Base-by-base conservation (phyloP, 2,888 invertebrate species). In the Hypena proboscidalis region DNA sequence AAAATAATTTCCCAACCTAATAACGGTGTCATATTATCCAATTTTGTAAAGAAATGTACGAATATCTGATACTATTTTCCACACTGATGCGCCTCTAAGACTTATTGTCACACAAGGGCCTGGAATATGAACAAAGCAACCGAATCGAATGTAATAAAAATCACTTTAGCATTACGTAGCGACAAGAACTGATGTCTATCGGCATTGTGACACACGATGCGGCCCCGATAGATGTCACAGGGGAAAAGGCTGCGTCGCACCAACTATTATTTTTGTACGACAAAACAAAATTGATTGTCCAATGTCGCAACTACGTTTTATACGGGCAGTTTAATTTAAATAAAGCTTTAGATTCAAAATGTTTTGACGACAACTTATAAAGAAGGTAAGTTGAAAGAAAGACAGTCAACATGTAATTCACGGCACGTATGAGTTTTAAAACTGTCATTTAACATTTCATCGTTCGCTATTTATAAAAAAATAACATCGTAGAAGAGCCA, bases 91-190 rank as follows among this genome's bases (percentile, higher is more conserved):
- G 69, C 62, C 61, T 57, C 59, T 59, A 68, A 75, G 72, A 77
- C 69, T 77, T 80, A 80, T 79, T 75, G 77, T 73, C 73, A 69
- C 72, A 70, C 67, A 74, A 78, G 70, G 75, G 74, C 68, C 69
- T 70, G 62, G 72, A 80, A 82, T 82, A 84, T 80, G 84, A 85
- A 86, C 85, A 85, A 86, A 87, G 85, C 87, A 82, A 85, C 82
- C 85, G 85, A 83, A 86, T 85, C 86, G 83, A 88, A 88, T 82
- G 85, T 85, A 85, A 89, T 90, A 90, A 90, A 86, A 90, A 89
- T 89, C 88, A 88, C 88, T 89, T 88, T 80, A 85, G 80, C 79
- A 83, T 85, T 82, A 81, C 83, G 75, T 77, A 73, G 73, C 77
- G 89, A 87, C 86, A 80, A 80, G 78, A 79, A 88, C 85, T 84